Evolutionary conservation across 2,888 invertebrate genomes (phyloP).

Genomic region (Idaea aversata): DNA sequence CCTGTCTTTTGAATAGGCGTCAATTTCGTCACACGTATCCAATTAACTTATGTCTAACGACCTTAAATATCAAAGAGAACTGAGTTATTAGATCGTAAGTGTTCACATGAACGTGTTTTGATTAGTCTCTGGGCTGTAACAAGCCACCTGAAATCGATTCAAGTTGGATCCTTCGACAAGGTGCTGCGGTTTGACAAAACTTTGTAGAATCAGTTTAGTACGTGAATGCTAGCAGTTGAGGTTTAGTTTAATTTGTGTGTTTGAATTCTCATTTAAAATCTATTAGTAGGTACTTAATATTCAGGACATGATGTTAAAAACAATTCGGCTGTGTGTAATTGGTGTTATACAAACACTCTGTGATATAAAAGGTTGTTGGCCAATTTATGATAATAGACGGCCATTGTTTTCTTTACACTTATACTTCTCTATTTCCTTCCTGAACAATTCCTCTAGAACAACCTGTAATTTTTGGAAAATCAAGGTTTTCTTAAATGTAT

Average conservation of each 20-base stretch:
- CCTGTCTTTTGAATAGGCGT: no score
- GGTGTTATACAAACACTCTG: neutral
- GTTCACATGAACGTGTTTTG: constrained; percentile 38
- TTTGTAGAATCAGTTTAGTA: constrained; percentile 7
- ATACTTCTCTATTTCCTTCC: no score
- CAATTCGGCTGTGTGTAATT: neutral
- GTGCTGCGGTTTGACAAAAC: constrained; percentile 12
- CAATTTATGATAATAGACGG: no score
- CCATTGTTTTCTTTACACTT: no score
- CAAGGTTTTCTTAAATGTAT: no score
- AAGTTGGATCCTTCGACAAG: constrained; percentile 12
- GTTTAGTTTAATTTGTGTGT: constrained; percentile 1
- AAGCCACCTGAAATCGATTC: constrained; percentile 36
- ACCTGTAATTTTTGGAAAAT: no score
- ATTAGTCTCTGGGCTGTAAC: constrained; percentile 36
- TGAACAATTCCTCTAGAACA: no score
- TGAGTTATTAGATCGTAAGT: constrained; percentile 33
- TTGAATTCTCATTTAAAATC: neutral
- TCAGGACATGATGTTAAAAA: neutral
- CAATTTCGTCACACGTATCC: no score
- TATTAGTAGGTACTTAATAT: neutral
- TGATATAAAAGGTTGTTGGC: no score
- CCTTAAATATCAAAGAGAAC: constrained; percentile 11
- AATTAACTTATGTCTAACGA: neutral
- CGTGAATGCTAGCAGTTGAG: constrained; percentile 7